Evolutionary conservation across 2,888 invertebrate genomes (phyloP), one percentile per base, ranked within the genome.

Genomic region (Ecliptopera silaceata): DNA sequence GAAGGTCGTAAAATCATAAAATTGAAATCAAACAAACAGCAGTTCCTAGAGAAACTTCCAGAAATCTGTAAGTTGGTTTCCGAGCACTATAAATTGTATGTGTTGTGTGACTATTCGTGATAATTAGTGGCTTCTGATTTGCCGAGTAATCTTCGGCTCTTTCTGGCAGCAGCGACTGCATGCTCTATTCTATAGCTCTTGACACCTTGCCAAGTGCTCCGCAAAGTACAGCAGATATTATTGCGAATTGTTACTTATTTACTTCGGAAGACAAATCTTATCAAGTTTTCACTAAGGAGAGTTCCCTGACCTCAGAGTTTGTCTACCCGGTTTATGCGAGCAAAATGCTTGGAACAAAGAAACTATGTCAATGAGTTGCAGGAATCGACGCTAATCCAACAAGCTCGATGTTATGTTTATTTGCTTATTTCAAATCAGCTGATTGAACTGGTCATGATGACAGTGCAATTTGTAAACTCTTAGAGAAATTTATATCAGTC

Each of bases 71-170:
- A n/a, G n/a, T n/a, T n/a, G 6, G 15, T 26, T 22, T 22, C 22
- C 2, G n/a, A n/a, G n/a, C n/a, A n/a, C n/a, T n/a, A n/a, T n/a
- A n/a, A n/a, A n/a, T 13, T 5, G 11, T 31, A 31, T 38, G 36
- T 20, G 46, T 8, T 48, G 8, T 15, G 48, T 57, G 66, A 72
- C 70, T 72, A 77, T 76, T 79, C 74, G 72, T 74, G 74, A 78
- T 77, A n/a, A n/a, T 72, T 71, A 65, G 66, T 51, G n/a, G n/a
- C n/a, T n/a, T n/a, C 61, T 61, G 63, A 66, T 68, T 59, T 77
- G 80, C 80, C 79, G 80, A 79, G 75, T 80, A 80, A 80, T 80
- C 71, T 71, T 58, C 38, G 34, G 64, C 62, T 63, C 63, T 54
- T 55, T 51, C 52, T 57, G 56, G 29, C 42, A 53, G 48, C 43